Percentiles rank a stretch among this genome's conserved stretches.
Evolutionary conservation across 2,888 invertebrate genomes (phyloP).

Genomic region (Ellobium chinense): DNA sequence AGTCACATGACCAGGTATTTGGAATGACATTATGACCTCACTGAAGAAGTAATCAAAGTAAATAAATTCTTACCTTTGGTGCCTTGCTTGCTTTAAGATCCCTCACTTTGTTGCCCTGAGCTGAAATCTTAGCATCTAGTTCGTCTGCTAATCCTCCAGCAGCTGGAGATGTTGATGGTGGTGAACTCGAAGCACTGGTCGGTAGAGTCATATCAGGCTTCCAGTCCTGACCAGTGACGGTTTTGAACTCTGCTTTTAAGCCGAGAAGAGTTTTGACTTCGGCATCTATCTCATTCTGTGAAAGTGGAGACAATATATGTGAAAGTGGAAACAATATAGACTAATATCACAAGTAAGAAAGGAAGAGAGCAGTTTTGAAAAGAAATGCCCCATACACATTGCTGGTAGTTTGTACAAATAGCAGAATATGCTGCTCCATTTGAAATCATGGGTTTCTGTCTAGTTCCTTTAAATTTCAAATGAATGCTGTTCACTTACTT

Average conservation of each 20-base stretch:
- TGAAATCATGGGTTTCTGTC: no score
- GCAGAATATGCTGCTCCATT: no score
- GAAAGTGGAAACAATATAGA: no score
- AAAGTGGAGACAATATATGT: no score
- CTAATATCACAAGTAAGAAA: no score
- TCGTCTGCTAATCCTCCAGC: constrained; percentile 48
- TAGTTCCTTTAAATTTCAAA: no score
- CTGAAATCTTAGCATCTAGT: constrained; percentile 79
- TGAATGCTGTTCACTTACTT: no score
- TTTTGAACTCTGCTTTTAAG: constrained; percentile 88
- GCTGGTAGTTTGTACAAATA: no score
- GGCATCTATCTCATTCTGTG: constrained; percentile 79
- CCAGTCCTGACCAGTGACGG: constrained; percentile 85
- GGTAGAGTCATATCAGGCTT: constrained; percentile 77
- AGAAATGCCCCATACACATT: no score
- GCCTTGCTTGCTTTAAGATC: constrained; percentile 85
- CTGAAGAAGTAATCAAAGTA: not conserved
- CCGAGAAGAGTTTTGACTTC: constrained; percentile 83
- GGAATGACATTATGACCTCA: no score
- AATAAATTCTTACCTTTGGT: constrained; percentile 80
- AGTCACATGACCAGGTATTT: no score
- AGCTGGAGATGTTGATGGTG: constrained; percentile 36
- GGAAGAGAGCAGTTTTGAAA: no score
- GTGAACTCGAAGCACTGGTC: constrained; percentile 21
- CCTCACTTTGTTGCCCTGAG: constrained; percentile 87